Conservation (phyloP, 2,113 vertebrate species). For the Indicator indicator region DNA sequence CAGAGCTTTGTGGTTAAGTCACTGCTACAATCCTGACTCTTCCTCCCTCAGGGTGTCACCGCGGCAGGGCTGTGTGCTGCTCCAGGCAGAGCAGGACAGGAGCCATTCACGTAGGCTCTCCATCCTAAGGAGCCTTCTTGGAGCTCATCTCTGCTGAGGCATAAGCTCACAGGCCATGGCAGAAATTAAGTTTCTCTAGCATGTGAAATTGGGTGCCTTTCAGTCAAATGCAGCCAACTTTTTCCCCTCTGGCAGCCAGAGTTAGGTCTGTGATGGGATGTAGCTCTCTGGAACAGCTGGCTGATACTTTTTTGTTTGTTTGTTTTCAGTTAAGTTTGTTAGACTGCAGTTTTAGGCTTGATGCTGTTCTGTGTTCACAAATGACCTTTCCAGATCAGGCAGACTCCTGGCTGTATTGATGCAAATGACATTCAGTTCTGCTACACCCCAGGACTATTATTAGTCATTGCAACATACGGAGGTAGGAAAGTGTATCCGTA, state of each 20-base stretch:
- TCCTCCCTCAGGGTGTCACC: background rate
- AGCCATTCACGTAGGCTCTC: background rate
- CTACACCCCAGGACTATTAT: conserved; percentile 70
- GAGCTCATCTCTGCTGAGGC: background rate
- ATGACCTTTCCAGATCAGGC: conserved; percentile 57
- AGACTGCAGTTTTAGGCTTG: conserved; percentile 15
- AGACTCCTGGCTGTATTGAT: conserved; percentile 50
- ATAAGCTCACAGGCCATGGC: background rate
- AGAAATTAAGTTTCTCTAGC: background rate
- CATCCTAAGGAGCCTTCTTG: background rate
- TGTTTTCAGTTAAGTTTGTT: background rate
- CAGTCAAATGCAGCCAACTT: background rate
- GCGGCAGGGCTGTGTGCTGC: background rate
- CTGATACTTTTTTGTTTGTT: background rate
- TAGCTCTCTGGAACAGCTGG: background rate
- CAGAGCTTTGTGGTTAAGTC: background rate
- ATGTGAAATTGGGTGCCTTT: fast-evolving
- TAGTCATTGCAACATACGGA: conserved; percentile 70
- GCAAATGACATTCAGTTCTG: conserved; percentile 55
- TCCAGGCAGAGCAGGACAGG: background rate
- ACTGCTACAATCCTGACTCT: background rate
- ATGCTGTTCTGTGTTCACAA: conserved; percentile 8
- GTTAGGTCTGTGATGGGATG: background rate
- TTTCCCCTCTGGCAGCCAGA: background rate
- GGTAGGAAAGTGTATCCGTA: conserved; percentile 52